phyloP scores from a whole-genome alignment of 2,888 invertebrate species.

The Portevinia maculata region DNA sequence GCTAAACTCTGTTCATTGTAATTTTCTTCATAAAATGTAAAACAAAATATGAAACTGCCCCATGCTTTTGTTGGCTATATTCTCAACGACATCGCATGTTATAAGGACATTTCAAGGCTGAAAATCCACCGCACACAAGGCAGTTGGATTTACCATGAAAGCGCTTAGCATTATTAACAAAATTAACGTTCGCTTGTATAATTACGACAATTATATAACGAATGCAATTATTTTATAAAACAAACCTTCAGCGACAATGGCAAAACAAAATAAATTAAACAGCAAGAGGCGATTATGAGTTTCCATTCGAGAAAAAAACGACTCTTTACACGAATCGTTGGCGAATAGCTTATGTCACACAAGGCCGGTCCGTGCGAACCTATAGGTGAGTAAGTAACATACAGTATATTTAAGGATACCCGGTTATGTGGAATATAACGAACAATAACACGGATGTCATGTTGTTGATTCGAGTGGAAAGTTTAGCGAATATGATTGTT shows the following conservation, averaged over 20 bases:
- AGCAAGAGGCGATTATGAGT: constrained; percentile 47
- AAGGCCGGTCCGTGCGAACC: constrained; percentile 21
- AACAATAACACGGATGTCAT: constrained; percentile 70
- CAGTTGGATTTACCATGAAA: constrained; percentile 67
- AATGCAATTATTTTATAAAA: constrained; percentile 74
- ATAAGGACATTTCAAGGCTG: constrained; percentile 72
- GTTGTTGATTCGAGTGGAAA: constrained; percentile 74
- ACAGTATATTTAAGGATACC: constrained; percentile 50
- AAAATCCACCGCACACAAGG: constrained; percentile 31
- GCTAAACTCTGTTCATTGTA: constrained; percentile 57
- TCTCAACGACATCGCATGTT: constrained; percentile 50
- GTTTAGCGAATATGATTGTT: constrained; percentile 72
- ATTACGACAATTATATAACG: constrained; percentile 71
- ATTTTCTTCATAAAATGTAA: constrained; percentile 29
- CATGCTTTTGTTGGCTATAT: constrained; percentile 16
- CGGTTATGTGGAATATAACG: constrained; percentile 49
- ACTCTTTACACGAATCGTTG: constrained; percentile 58
- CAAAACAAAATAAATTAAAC: constrained; percentile 64
- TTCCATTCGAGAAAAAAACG: constrained; percentile 16
- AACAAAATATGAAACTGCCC: constrained; percentile 22
- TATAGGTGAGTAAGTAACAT: constrained; percentile 33
- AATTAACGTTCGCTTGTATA: constrained; percentile 72
- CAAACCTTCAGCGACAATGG: constrained; percentile 67
- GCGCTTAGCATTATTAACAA: constrained; percentile 74
- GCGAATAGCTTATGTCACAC: constrained; percentile 42